Conservation (phyloP, 2,888 invertebrate genomes). For the Siphlonurus alternatus region DNA sequence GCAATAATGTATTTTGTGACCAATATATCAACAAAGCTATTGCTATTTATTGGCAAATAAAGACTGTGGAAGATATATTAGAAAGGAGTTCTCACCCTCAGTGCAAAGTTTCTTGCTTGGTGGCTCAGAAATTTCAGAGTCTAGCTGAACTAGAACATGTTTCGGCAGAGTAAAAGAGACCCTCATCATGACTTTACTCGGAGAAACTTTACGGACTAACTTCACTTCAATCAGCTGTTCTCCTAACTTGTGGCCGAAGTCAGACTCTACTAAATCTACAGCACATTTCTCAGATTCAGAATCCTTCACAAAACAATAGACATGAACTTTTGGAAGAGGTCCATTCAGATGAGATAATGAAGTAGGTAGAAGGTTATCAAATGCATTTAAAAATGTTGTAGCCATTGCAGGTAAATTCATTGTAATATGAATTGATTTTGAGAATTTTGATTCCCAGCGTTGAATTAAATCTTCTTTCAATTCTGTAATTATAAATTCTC, state of each 20-base stretch:
- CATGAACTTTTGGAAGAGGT: constrained; percentile 49
- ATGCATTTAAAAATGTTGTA: constrained; percentile 69
- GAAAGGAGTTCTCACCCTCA: constrained; percentile 1
- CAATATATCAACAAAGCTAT: too few species aligned
- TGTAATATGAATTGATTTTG: constrained; percentile 57
- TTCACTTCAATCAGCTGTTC: constrained; percentile 42
- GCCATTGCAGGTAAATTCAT: constrained; percentile 96
- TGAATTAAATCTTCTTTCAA: constrained; percentile 44
- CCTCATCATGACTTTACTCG: constrained; percentile 91
- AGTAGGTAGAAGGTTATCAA: constrained; percentile 41
- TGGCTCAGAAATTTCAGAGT: too few species aligned
- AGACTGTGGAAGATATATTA: too few species aligned
- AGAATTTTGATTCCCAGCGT: constrained; percentile 23
- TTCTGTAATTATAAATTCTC: constrained; percentile 61
- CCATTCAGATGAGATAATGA: constrained; percentile 25
- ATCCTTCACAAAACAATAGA: constrained; percentile 71
- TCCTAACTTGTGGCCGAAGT: constrained; percentile 37
- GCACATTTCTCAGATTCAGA: constrained; percentile 41
- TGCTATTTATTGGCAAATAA: too few species aligned
- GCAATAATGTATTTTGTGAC: too few species aligned
- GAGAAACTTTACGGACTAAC: constrained; percentile 83
- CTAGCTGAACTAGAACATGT: constrained; percentile 29
- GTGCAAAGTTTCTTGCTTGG: constrained; percentile 12
- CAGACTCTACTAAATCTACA: constrained; percentile 39
- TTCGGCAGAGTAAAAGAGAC: constrained; percentile 57